A percentile compares a stretch with the other conserved stretches of the same genome.
phyloP scores from a whole-genome alignment of 2,888 invertebrate species.

The Drosophila paucipuncta region DNA sequence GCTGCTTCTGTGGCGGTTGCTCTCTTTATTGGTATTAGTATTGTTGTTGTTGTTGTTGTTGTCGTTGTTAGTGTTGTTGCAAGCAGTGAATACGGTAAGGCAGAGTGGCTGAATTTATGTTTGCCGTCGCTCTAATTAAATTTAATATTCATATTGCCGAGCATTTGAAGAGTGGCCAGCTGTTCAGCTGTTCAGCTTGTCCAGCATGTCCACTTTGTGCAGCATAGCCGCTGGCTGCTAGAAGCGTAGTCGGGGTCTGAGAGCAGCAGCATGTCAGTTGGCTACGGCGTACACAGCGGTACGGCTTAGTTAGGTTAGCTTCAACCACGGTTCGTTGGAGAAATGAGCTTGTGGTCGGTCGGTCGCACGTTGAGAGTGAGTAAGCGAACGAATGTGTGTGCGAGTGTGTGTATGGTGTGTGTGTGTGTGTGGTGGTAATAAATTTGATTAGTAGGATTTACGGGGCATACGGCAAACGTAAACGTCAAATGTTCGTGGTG shows the following conservation, averaged over 20 bases:
- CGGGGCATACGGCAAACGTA: constrained; percentile 68
- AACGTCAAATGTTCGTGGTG: constrained; percentile 77
- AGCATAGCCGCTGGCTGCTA: constrained; percentile 27
- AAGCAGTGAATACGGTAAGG: constrained; percentile 32
- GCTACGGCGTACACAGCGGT: constrained; percentile 2
- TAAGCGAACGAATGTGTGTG: constrained; percentile 13
- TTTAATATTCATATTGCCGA: constrained; percentile 80
- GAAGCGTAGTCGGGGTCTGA: not conserved
- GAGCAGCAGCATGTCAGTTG: constrained; percentile 5
- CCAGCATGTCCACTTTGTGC: constrained; percentile 26
- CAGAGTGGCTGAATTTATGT: constrained; percentile 71
- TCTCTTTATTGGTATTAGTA: constrained; percentile 11
- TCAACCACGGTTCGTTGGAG: constrained; percentile 6
- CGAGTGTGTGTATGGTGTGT: not conserved
- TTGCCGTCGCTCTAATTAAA: constrained; percentile 78
- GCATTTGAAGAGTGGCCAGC: constrained; percentile 66
- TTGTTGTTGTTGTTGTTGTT: constrained; percentile 9
- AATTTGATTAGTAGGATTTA: constrained; percentile 81
- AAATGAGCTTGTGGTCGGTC: constrained; percentile 46
- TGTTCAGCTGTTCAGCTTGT: constrained; percentile 28
- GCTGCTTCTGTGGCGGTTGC: not conserved
- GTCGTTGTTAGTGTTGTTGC: constrained; percentile 18
- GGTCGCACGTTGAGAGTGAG: constrained; percentile 1
- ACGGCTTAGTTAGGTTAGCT: constrained; percentile 14
- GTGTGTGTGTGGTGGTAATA: constrained; percentile 63